Conservation (phyloP, 2,888 invertebrate species). For the Diachrysia chrysitis region DNA sequence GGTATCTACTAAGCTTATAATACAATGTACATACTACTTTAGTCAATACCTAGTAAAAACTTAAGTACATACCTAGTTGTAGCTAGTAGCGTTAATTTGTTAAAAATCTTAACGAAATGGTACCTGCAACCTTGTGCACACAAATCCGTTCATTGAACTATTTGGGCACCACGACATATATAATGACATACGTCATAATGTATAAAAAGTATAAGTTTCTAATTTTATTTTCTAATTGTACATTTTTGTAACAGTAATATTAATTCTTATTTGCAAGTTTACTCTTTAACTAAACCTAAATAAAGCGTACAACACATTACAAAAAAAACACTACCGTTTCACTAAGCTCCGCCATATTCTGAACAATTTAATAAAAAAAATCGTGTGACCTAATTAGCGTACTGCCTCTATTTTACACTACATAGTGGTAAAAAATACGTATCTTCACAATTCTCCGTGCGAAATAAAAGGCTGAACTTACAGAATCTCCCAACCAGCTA, state of each 20-base stretch:
- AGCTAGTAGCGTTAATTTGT: no score
- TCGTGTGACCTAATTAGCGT: conserved; percentile 3
- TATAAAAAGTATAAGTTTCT: no score
- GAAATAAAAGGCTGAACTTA: conserved; percentile 21
- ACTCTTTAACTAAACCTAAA: neutral
- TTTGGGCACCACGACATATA: no score
- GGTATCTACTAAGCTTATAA: neutral
- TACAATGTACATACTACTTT: no score
- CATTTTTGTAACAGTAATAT: neutral
- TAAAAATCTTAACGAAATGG: no score
- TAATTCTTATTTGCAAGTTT: neutral
- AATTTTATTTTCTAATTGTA: no score
- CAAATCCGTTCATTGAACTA: no score
- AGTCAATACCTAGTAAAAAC: no score
- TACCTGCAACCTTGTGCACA: no score
- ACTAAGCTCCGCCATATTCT: neutral
- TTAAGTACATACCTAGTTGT: no score
- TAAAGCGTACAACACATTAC: neutral
- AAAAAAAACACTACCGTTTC: neutral
- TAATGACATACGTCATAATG: no score
- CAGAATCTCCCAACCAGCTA: conserved; percentile 28
- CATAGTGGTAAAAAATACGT: neutral
- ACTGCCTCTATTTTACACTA: neutral
- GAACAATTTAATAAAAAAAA: neutral
- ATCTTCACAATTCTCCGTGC: neutral